Percentiles rank a stretch among this genome's conserved stretches.
phyloP scores from a whole-genome alignment of 2,797 vertebrate species.

The Phoebastria nigripes region DNA sequence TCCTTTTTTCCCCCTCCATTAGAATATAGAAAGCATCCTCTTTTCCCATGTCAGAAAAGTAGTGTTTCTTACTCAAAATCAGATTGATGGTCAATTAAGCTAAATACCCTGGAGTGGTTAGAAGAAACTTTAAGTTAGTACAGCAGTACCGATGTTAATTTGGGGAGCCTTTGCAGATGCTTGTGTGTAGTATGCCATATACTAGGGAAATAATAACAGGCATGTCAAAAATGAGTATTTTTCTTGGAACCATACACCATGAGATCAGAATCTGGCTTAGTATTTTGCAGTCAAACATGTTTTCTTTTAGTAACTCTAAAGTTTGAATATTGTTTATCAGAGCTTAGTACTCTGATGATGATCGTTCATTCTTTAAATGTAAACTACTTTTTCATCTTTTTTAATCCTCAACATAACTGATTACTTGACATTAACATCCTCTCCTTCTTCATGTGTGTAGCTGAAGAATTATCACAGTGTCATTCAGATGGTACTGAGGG shows the following conservation, averaged over 20 bases:
- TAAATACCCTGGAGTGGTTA: neutral
- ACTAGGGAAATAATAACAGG: slow-evolving; percentile 45
- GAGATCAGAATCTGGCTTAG: slow-evolving; percentile 61
- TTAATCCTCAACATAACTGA: neutral
- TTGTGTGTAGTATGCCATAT: slow-evolving; percentile 38
- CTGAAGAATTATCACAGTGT: slow-evolving; percentile 86
- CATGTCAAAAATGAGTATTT: slow-evolving; percentile 41
- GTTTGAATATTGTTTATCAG: slow-evolving; percentile 22
- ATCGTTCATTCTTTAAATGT: neutral
- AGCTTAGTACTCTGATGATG: neutral
- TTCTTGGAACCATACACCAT: slow-evolving; percentile 30
- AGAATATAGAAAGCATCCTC: neutral
- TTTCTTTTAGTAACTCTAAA: slow-evolving; percentile 25
- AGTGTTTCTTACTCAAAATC: neutral
- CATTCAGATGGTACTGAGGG: slow-evolving; percentile 84
- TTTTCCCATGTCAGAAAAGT: neutral
- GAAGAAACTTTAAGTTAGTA: neutral
- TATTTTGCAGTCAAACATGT: slow-evolving; percentile 6
- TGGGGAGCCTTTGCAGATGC: slow-evolving; percentile 23
- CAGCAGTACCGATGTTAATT: neutral
- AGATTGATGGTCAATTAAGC: neutral
- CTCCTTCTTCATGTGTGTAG: slow-evolving; percentile 63
- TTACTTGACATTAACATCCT: neutral
- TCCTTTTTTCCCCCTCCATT: accelerated
- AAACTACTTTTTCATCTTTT: neutral